Conservation (phyloP, 1,140 invertebrate genomes). For the Drosophila hydei region DNA sequence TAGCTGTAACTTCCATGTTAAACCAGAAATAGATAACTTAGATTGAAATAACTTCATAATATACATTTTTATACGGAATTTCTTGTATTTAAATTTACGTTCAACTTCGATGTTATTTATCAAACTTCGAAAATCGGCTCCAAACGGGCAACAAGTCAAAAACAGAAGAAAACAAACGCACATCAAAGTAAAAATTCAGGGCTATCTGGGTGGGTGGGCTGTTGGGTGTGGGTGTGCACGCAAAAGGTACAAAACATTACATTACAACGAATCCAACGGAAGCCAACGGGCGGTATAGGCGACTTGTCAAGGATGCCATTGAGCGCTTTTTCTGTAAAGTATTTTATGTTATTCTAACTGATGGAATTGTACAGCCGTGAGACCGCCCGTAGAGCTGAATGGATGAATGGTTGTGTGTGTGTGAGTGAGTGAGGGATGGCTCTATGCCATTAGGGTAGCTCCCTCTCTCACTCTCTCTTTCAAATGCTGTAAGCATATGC, state of each 20-base stretch:
- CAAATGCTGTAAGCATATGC: slow-evolving; percentile 25
- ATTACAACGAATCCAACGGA: slow-evolving; percentile 21
- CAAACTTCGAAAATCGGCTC: slow-evolving; percentile 20
- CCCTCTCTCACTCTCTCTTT: background rate
- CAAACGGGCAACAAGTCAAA: slow-evolving; percentile 57
- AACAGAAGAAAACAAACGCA: slow-evolving; percentile 26
- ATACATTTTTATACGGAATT: background rate
- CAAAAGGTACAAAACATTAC: slow-evolving; percentile 12
- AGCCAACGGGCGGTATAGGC: slow-evolving; percentile 8
- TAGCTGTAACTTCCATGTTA: no score
- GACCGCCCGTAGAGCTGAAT: slow-evolving; percentile 4
- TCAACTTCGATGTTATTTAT: slow-evolving; percentile 28
- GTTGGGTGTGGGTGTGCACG: no score
- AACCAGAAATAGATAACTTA: no score
- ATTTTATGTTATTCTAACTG: slow-evolving; percentile 46
- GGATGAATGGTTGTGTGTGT: background rate
- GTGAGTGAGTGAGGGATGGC: background rate
- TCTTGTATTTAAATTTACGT: background rate
- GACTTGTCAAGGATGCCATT: slow-evolving; percentile 52
- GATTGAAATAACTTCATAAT: no score
- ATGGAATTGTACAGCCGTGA: slow-evolving; percentile 48
- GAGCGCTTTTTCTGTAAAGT: slow-evolving; percentile 49
- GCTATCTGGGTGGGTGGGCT: slow-evolving; percentile 17
- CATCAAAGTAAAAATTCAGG: slow-evolving; percentile 24
- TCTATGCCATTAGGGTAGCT: slow-evolving; percentile 19